Base-by-base conservation (phyloP, 2,888 invertebrate genomes). In the Microctonus aethiopoides region DNA sequence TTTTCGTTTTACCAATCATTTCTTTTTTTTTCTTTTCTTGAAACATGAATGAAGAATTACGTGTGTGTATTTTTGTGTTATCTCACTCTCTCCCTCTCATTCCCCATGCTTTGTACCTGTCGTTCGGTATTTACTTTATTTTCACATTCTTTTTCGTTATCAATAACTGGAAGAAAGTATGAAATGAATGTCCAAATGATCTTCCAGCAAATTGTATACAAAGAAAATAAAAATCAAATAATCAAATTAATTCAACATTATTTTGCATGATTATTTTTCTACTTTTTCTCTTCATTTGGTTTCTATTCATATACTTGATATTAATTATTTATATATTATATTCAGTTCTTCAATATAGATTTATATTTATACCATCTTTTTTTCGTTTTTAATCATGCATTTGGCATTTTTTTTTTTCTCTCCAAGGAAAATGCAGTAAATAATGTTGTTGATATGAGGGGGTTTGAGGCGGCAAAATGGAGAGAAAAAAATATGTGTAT, bases 101-200 rank as follows among this genome's bases (percentile, higher is more conserved):
- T 68, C 74, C 75, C 65, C 74, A 70, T 77, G 74, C 69, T 68
- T 73, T 71, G 4, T 74, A 75, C 76, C 78, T 81, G 80, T 79
- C 22, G 76, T 77, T 77, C 78, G 78, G 74, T 79, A 72, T 75
- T 75, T 71, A 72, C 75, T 73, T n/a, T 46, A n/a, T 16, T 16
- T 39, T 24, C 4, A 22, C 29, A 63, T 34, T 16, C 20, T 66
- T 62, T 29, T 29, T 29, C 36, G 11, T 11, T 51, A 54, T 57
- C 57, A 70, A 52, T 26, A 61, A 70, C 61, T 62, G 69, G 77
- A 78, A 78, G 78, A 66, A 73, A 70, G 72, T 71, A 62, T 76
- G 67, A 72, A 75, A 73, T 66, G 66, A 68, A 41, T 46, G 6
- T 46, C 16, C 46, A 46, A 46, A 16, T 46, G 16, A 46, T 46